Base-by-base conservation (phyloP, 2,888 invertebrate species). In the Pycnomerus fuliginosus region DNA sequence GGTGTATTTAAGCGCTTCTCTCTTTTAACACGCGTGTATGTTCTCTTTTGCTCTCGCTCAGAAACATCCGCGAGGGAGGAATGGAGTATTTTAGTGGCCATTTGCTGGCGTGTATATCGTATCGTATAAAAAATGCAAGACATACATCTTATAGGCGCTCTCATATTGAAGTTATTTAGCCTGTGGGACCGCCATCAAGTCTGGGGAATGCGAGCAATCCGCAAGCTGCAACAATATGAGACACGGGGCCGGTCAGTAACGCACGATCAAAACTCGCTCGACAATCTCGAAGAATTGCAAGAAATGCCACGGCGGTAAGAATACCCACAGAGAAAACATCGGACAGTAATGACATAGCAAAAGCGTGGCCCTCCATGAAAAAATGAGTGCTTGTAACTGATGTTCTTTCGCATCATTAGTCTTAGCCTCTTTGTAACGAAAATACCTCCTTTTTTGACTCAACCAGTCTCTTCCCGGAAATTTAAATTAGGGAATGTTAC, bases 81-180 rank as follows among this genome's bases (percentile, higher is more conserved):
- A 17, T 14, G 12, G 17, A 22, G 23, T 29, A 16, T 29, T 41
- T 41, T 23, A 22, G 33, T 22, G 11, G 33, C 29, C 29, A 23
- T 33, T 34, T 23, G 34, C 34, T 16, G 33, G 14, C 34, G 29
- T 16, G n/a, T n/a, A n/a, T n/a, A 39, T 30, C 23, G 30, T 17
- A 24, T 17, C 3, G 11, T 14, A 41, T 41, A 20, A 20, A 20
- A 20, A 20, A 20, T 20, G 5, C 20, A 20, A 4, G 44, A 38
- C 47, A 44, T 52, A 40, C 52, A 52, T 52, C 49, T 49, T 47
- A 37, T 16, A 41, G 46, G 37, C 41, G 46, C 41, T 41, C 41
- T 49, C 47, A 42, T 52, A 50, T 47, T 41, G 50, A 46, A 50
- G 46, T 52, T 49, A 50, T 53, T 50, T 44, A 45, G 53, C 50